Evolutionary conservation across 2,113 vertebrate genomes (phyloP).

Genomic region (Okapia johnstoni): DNA sequence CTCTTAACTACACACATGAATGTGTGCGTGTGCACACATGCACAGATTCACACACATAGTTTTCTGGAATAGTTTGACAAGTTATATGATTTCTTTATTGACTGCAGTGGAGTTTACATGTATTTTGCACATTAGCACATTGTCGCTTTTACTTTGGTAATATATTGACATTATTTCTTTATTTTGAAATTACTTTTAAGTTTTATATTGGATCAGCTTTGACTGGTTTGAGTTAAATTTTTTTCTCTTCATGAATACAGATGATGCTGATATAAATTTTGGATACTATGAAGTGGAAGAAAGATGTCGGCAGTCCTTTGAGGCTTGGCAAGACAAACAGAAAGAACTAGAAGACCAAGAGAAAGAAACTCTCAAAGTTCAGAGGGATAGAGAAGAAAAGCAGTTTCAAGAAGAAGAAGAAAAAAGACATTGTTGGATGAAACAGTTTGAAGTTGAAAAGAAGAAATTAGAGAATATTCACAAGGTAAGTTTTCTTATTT

Average conservation of each 20-base stretch:
- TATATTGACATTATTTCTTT: not conserved
- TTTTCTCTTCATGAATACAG: constrained; percentile 63
- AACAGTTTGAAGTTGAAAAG: constrained; percentile 84
- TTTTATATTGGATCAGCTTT: not conserved
- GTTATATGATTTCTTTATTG: not conserved
- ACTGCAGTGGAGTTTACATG: not conserved
- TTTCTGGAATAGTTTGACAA: not conserved
- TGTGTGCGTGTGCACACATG: not conserved
- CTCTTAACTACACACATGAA: not conserved
- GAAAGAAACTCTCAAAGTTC: constrained; percentile 61
- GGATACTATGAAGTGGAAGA: constrained; percentile 78
- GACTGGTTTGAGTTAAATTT: not conserved
- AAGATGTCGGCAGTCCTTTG: constrained; percentile 75
- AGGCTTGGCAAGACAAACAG: constrained; percentile 78
- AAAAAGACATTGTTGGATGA: constrained; percentile 71
- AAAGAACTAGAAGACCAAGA: constrained; percentile 76
- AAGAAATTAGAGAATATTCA: constrained; percentile 79
- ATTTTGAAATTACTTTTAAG: constrained; percentile 21
- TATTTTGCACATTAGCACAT: not conserved
- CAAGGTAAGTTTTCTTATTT: constrained; percentile 74
- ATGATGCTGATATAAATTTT: constrained; percentile 74
- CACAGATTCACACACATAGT: not conserved
- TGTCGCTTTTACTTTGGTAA: not conserved
- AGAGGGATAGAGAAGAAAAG: constrained; percentile 69
- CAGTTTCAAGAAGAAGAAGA: constrained; percentile 78